Conservation (phyloP, 2,113 vertebrate species). For the Sapajus apella region DNA sequence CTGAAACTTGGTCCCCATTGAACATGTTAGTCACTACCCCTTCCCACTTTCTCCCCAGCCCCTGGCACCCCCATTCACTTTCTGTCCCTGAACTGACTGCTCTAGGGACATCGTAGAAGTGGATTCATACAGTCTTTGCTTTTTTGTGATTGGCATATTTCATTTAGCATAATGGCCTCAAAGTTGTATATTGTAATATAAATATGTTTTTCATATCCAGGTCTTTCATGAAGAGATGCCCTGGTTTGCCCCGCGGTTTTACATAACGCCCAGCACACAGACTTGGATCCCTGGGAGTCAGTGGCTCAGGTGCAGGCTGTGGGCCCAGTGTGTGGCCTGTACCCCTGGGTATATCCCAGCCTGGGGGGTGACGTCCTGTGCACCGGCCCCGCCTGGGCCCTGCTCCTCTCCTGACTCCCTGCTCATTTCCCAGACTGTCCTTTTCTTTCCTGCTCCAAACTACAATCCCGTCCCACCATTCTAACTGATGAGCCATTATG, state of each 20-base stretch:
- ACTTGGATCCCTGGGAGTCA: neutral
- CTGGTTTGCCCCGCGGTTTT: neutral
- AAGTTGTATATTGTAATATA: neutral
- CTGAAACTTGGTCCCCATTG: too few species aligned
- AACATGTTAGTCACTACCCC: neutral
- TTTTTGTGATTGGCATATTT: neutral
- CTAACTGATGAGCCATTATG: neutral
- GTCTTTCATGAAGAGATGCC: neutral
- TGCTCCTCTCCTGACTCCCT: rapidly evolving
- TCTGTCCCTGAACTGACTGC: neutral
- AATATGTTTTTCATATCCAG: neutral
- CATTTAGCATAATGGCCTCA: neutral
- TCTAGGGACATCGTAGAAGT: neutral
- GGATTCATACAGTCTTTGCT: neutral
- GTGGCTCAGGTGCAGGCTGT: neutral
- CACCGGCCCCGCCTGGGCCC: rapidly evolving
- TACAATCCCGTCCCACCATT: neutral
- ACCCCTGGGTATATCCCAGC: rapidly evolving
- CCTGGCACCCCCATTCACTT: neutral
- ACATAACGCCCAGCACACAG: neutral
- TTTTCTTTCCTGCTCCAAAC: neutral
- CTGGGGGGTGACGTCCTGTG: too few species aligned
- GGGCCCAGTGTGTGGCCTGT: neutral
- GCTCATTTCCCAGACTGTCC: neutral
- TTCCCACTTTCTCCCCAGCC: neutral